These are phyloP conservation scores for Gymnoscopelus microlampas DNA, from an alignment of 2,797 vertebrate species.

Conservation along the genomic window DNA sequence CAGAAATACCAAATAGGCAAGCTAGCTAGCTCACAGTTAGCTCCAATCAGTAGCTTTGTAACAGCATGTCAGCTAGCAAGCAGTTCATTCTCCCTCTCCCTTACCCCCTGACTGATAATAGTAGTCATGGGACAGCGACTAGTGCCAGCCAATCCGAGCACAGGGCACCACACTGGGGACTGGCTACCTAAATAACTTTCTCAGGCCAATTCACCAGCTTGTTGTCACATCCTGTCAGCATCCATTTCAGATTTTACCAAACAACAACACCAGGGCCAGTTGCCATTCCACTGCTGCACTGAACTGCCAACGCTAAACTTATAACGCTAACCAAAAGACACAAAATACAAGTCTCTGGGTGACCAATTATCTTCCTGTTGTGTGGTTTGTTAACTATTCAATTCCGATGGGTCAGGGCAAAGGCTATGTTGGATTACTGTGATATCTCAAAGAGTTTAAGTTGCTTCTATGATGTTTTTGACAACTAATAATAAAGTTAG, in stretches of 20 bases:
- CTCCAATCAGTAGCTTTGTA: neutral
- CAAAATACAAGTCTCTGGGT: too few species aligned
- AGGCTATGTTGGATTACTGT: too few species aligned
- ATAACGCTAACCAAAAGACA: neutral
- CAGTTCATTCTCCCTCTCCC: neutral
- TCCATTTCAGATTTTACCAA: neutral
- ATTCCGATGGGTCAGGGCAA: too few species aligned
- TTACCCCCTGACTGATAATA: neutral
- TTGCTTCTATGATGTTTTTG: too few species aligned
- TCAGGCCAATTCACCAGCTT: neutral
- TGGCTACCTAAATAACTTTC: neutral
- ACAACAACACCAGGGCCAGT: neutral
- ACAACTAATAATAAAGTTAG: too few species aligned
- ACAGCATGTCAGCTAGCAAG: neutral
- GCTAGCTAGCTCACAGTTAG: neutral
- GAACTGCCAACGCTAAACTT: neutral
- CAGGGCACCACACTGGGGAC: neutral
- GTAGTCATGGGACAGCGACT: neutral
- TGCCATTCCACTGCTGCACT: neutral
- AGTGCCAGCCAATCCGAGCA: conserved; percentile 1
- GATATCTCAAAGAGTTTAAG: too few species aligned
- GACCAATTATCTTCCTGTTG: too few species aligned
- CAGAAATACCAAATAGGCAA: neutral
- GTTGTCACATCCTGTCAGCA: conserved; percentile 7
- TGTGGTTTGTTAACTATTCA: too few species aligned